phyloP scores from a whole-genome alignment of 2,113 vertebrate species.

The Vulpes ferrilata region DNA sequence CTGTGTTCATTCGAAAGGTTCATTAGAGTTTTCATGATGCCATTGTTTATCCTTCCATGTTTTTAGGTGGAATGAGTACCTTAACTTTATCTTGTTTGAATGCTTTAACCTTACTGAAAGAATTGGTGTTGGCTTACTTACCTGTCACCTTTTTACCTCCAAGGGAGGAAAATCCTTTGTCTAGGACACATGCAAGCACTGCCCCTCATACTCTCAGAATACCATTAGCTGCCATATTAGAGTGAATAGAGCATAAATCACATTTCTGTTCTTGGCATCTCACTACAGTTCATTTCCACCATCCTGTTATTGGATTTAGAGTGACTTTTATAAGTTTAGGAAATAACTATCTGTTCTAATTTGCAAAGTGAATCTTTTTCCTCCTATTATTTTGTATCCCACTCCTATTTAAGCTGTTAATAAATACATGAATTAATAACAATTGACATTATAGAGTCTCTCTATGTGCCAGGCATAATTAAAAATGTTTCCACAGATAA shows the following conservation, averaged over 20 bases:
- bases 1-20: not conserved
- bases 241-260: not conserved
- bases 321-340: not conserved
- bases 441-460: not conserved
- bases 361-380: not conserved
- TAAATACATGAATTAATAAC: not conserved
- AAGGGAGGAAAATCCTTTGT: not conserved
- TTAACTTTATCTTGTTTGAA: not conserved
- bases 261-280: not conserved
- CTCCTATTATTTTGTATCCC: not conserved
- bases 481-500: not conserved
- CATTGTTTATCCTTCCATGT: not conserved
- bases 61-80: not conserved
- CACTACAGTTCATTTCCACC: not conserved
- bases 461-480: not conserved
- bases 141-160: no score
- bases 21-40: not conserved
- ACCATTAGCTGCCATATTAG: not conserved
- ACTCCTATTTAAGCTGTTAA: not conserved
- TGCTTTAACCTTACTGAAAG: not conserved
- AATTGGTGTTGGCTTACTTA: no score
- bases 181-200: accelerated
- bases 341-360: not conserved
- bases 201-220: not conserved
- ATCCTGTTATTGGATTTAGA: not conserved